These are phyloP conservation scores for Plectrocnemia conspersa DNA, from an alignment of 1,140 invertebrate genomes.

Conservation along the genomic window DNA sequence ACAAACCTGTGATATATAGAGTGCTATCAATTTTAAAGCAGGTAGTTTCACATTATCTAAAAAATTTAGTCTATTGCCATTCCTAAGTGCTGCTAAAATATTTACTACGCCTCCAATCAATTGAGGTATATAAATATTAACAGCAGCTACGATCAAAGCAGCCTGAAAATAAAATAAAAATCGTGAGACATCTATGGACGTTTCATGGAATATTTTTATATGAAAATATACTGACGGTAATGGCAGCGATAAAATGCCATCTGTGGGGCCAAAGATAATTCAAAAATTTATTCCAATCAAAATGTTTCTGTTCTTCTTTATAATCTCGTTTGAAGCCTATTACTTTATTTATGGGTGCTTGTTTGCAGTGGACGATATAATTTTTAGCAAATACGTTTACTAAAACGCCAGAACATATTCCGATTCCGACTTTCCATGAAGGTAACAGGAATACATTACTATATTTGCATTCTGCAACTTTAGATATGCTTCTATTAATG, in stretches of 20 bases:
- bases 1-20: slow-evolving; percentile 32
- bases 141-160: slow-evolving; percentile 30
- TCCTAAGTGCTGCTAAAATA: slow-evolving; percentile 26
- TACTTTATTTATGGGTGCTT: slow-evolving; percentile 3
- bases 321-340: slow-evolving; percentile 8
- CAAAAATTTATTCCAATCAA: slow-evolving; percentile 34
- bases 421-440: slow-evolving; percentile 27
- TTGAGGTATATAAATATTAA: slow-evolving; percentile 35
- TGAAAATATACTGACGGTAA: slow-evolving; percentile 23
- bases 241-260: slow-evolving; percentile 28
- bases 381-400: slow-evolving; percentile 24
- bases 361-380: slow-evolving; percentile 29
- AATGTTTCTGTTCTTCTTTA: slow-evolving; percentile 21
- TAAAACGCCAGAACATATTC: slow-evolving; percentile 18
- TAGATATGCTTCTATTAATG: background rate
- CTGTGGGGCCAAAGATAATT: slow-evolving; percentile 27
- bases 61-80: slow-evolving; percentile 22
- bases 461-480: slow-evolving; percentile 8
- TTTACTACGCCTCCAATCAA: slow-evolving; percentile 32
- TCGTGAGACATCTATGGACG: background rate
- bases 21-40: slow-evolving; percentile 28
- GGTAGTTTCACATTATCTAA: slow-evolving; percentile 30
- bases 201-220: slow-evolving; percentile 1
- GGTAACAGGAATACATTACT: slow-evolving; percentile 27
- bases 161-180: slow-evolving; percentile 31